Conservation (phyloP, 2,888 invertebrate species). For the Elgonia sp. region DNA sequence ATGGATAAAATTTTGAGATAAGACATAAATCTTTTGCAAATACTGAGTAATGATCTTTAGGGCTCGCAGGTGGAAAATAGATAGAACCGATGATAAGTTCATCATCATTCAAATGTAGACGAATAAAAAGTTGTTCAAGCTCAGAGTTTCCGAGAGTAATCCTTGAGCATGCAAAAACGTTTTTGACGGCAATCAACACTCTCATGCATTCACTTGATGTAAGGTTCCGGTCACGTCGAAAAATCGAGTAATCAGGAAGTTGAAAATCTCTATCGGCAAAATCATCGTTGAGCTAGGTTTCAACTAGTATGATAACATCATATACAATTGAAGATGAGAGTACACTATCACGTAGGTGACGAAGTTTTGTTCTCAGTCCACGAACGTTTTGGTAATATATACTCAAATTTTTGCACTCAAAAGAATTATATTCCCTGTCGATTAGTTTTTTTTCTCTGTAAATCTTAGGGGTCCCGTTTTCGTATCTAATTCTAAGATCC, state of each 20-base stretch:
- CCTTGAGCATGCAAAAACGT: neutral
- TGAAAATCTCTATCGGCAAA: neutral
- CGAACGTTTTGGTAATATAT: conserved; percentile 26
- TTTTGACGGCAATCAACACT: neutral
- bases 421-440: neutral
- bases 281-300: conserved; percentile 3
- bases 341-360: neutral
- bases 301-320: conserved; percentile 1
- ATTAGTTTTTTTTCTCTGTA: conserved; percentile 15
- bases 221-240: conserved; percentile 13
- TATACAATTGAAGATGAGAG: neutral
- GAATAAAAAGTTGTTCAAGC: conserved; percentile 19
- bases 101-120: neutral
- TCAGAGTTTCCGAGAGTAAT: neutral
- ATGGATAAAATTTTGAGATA: neutral
- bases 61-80: neutral
- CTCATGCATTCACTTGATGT: neutral
- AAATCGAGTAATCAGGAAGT: neutral
- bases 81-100: neutral
- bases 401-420: neutral
- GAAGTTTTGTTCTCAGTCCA: conserved; percentile 14
- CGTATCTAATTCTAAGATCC: neutral
- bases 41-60: neutral
- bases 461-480: neutral
- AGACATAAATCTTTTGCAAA: neutral